Evolutionary conservation across 1,140 invertebrate genomes (phyloP).

Genomic region (Cotesia chilonis): DNA sequence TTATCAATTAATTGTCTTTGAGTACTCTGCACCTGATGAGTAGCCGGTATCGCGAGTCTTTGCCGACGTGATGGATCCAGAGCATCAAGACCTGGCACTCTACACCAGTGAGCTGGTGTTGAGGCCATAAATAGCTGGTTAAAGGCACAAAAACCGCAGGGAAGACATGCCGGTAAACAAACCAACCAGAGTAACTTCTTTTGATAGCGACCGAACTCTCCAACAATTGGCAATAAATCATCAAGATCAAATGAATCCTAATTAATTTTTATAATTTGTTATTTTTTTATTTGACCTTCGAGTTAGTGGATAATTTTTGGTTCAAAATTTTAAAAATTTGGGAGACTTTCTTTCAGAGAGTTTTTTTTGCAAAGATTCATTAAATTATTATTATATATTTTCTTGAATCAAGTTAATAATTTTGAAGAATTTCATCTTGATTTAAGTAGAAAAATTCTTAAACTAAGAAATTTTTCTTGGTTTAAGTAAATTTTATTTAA

Average conservation of each 20-base stretch:
- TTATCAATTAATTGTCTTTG: constrained; percentile 13
- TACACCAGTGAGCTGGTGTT: constrained; percentile 83
- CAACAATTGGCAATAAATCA: constrained; percentile 83
- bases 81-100: constrained; percentile 71
- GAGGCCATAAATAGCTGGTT: constrained; percentile 90
- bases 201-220: constrained; percentile 88
- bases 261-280: constrained; percentile 3
- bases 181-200: constrained; percentile 86
- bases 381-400: too few species aligned
- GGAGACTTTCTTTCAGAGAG: too few species aligned
- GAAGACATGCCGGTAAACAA: constrained; percentile 85
- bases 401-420: too few species aligned
- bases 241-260: constrained; percentile 79
- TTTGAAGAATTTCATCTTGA: too few species aligned
- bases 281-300: background rate
- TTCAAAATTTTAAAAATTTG: background rate
- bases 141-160: constrained; percentile 89
- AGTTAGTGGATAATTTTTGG: background rate
- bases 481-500: too few species aligned
- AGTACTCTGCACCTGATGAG: constrained; percentile 42
- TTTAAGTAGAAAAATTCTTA: too few species aligned
- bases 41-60: constrained; percentile 72
- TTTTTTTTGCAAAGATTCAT: too few species aligned
- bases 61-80: constrained; percentile 68
- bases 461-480: too few species aligned